Conservation (phyloP, 2,113 vertebrate species). For the Turdus rufiventris region DNA sequence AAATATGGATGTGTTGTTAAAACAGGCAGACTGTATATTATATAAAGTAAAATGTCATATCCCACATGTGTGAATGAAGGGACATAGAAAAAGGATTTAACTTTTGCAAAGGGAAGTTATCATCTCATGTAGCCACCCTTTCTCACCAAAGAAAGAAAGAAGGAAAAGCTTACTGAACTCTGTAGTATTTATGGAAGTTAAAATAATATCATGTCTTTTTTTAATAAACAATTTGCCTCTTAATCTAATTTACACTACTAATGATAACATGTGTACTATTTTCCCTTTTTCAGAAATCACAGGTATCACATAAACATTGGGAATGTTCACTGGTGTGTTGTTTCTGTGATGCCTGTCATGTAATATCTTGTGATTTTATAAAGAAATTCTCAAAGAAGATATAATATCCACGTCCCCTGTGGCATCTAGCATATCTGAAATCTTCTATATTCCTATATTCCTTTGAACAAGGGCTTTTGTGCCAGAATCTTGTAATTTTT, state of each 20-base stretch:
- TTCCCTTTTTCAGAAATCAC: background rate
- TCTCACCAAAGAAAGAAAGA: background rate
- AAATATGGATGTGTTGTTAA: background rate
- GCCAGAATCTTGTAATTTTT: background rate
- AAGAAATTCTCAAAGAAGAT: background rate
- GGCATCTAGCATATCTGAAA: background rate
- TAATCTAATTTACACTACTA: background rate
- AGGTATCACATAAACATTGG: background rate
- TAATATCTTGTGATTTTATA: background rate
- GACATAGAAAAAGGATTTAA: background rate
- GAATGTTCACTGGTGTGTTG: background rate
- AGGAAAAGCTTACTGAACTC: background rate
- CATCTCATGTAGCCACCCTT: fast-evolving
- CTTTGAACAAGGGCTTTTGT: background rate
- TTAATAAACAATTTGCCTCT: background rate
- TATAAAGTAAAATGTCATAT: background rate
- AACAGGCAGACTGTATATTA: background rate
- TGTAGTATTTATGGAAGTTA: background rate
- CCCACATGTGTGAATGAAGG: background rate
- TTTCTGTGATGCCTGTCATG: background rate
- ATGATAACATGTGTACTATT: background rate
- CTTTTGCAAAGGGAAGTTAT: background rate
- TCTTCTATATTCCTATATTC: background rate
- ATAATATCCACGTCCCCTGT: background rate
- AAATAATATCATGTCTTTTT: background rate